Base-by-base conservation (phyloP, 2,113 vertebrate genomes). In the Proterorhinus semilunaris region DNA sequence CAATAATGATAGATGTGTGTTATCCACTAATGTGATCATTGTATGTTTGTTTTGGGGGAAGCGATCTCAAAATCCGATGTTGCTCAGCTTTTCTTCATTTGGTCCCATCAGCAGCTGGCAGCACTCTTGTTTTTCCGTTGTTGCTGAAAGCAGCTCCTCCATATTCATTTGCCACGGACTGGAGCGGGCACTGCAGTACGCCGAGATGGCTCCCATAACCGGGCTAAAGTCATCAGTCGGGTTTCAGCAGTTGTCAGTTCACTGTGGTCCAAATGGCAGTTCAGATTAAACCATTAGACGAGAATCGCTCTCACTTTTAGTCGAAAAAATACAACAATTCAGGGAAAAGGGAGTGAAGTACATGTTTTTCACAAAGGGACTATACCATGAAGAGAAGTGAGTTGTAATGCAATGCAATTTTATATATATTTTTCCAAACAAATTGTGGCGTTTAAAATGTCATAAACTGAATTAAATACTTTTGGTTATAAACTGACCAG, bases 11-110 rank as follows among this genome's bases (percentile, higher is more conserved):
- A 83, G 64, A 79, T 68, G 65, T 71, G 78, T 72, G 79, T 84
- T 76, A 85, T 84, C 81, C 84, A 62, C 79, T 88, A 84, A 86
- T 87, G 81, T 66, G 84, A 87, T 86, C 80, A 81, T 86, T 83
- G 83, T 78, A 85, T 89, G 89, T 88, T 89, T 91, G 89, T 89
- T 87, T 88, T 87, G 81, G 87, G 86, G 79, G 53, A 21, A 79
- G 72, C 78, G 75, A 78, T 74, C 83, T 86, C 79, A 72, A 78
- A 88, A 83, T 84, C 80, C 68, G 7, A 83, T 85, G 84, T 85
- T 86, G 81, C 81, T 89, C 86, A 80, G 82, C 83, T 86, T 83
- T 86, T 75, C 86, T 81, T 87, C 84, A 91, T 90, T 88, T 85
- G 83, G 84, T 84, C 82, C 84, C 88, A 86, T 86, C 87, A 90